A percentile compares a stretch with the other conserved stretches of the same genome.
phyloP scores from a whole-genome alignment of 2,797 vertebrate species.

The Pempheris klunzingeri region DNA sequence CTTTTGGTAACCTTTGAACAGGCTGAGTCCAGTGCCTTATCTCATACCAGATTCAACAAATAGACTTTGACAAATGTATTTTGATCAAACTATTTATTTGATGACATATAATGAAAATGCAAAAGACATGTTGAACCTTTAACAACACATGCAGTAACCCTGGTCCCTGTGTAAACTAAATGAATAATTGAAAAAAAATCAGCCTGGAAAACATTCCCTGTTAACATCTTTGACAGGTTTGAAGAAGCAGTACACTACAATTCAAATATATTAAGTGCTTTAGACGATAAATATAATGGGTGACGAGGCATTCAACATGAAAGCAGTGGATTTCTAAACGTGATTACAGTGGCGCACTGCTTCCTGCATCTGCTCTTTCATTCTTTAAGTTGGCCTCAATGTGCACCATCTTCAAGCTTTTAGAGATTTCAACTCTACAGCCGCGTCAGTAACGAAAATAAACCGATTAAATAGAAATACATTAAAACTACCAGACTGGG shows the following conservation, averaged over 20 bases:
- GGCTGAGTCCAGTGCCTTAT: constrained; percentile 24
- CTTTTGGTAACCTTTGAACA: background rate
- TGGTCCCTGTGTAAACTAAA: constrained; percentile 42
- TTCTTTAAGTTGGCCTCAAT: background rate
- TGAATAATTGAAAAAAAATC: constrained; percentile 23
- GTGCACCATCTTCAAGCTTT: background rate
- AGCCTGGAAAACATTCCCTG: constrained; percentile 6
- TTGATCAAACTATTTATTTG: constrained; percentile 49
- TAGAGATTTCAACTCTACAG: background rate
- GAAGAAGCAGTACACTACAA: constrained; percentile 18
- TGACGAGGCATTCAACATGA: background rate
- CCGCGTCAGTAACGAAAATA: background rate
- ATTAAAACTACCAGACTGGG: constrained; percentile 4
- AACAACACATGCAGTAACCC: constrained; percentile 29
- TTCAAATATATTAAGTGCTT: constrained; percentile 23
- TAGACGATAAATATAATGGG: background rate
- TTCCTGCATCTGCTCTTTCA: background rate
- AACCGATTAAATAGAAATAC: background rate
- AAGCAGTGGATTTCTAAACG: background rate
- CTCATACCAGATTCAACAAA: constrained; percentile 4
- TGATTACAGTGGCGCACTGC: constrained; percentile 1
- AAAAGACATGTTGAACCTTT: background rate
- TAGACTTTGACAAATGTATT: background rate
- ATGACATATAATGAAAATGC: constrained; percentile 21
- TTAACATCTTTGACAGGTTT: constrained; percentile 3